Evolutionary conservation across 1,140 invertebrate species (phyloP).

Genomic region (Littorina saxatilis): DNA sequence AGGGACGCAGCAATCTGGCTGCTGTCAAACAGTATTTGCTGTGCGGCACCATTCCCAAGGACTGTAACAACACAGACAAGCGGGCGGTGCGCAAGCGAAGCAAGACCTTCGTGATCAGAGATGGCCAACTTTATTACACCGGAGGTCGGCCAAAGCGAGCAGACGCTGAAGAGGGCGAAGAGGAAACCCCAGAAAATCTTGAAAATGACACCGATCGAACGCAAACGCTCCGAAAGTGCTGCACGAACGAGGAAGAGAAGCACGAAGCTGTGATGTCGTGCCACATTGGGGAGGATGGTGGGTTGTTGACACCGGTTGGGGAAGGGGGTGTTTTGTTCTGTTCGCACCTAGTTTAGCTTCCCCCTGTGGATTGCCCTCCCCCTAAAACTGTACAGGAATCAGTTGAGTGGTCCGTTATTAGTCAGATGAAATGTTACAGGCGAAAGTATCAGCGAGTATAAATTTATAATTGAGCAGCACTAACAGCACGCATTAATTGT

Average conservation of each 20-base stretch:
- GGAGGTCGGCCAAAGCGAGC: constrained; percentile 26
- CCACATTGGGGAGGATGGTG: constrained; percentile 37
- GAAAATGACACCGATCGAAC: constrained; percentile 10
- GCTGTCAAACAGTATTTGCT: constrained; percentile 35
- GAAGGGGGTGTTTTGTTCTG: neutral
- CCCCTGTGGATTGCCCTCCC: constrained; percentile 10
- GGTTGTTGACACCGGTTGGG: constrained; percentile 20
- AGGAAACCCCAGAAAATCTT: constrained; percentile 20
- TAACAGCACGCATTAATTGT: neutral
- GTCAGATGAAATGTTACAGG: too few species aligned
- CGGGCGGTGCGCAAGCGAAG: constrained; percentile 37
- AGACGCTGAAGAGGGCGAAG: neutral
- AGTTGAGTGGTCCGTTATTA: too few species aligned
- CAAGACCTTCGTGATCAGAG: constrained; percentile 37
- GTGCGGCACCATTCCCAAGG: constrained; percentile 32
- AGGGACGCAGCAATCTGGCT: constrained; percentile 27
- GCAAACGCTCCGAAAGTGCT: constrained; percentile 8
- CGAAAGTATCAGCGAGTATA: too few species aligned
- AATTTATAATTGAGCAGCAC: too few species aligned
- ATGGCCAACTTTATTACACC: constrained; percentile 33
- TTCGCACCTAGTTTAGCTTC: neutral
- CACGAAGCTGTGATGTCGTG: constrained; percentile 8
- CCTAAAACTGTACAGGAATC: too few species aligned
- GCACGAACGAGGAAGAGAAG: constrained; percentile 30
- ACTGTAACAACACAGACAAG: constrained; percentile 28